A percentile compares a stretch with the other conserved stretches of the same genome.
Conservation (phyloP, 2,113 vertebrate genomes). For the Tetrao urogallus region DNA sequence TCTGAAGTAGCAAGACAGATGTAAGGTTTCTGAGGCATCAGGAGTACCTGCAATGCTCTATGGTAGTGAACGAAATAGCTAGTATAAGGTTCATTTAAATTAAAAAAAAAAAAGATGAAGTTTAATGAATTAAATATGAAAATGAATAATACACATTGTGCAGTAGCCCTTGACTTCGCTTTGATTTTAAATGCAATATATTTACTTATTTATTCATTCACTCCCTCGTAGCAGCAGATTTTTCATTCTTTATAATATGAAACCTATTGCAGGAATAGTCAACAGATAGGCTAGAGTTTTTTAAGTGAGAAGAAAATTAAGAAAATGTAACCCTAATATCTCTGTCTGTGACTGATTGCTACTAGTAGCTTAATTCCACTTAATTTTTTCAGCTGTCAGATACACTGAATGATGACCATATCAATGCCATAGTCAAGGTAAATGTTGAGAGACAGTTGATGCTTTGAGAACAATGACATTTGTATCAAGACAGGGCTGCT, state of each 20-base stretch:
- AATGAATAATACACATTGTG: conserved; percentile 43
- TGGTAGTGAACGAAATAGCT: background rate
- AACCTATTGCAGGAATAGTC: background rate
- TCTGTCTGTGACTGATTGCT: background rate
- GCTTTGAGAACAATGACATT: background rate
- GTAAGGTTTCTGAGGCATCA: background rate
- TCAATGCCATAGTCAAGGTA: background rate
- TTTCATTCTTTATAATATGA: background rate
- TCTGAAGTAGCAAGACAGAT: background rate
- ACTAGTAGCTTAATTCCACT: conserved; percentile 7
- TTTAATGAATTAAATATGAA: conserved; percentile 60
- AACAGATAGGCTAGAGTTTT: background rate
- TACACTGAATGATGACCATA: background rate
- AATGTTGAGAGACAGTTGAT: conserved; percentile 6
- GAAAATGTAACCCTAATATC: background rate
- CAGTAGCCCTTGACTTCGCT: conserved; percentile 18
- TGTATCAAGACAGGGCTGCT: background rate
- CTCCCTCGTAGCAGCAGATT: background rate
- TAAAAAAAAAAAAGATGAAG: background rate
- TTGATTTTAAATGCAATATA: conserved; percentile 19
- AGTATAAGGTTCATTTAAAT: conserved; percentile 16
- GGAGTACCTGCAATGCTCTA: background rate
- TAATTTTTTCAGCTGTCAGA: background rate
- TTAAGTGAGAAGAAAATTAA: conserved; percentile 7
- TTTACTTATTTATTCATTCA: conserved; percentile 24